Percentiles rank a stretch among this genome's conserved stretches.
Evolutionary conservation across 2,888 invertebrate genomes (phyloP).

Genomic region (Acleris emargana): DNA sequence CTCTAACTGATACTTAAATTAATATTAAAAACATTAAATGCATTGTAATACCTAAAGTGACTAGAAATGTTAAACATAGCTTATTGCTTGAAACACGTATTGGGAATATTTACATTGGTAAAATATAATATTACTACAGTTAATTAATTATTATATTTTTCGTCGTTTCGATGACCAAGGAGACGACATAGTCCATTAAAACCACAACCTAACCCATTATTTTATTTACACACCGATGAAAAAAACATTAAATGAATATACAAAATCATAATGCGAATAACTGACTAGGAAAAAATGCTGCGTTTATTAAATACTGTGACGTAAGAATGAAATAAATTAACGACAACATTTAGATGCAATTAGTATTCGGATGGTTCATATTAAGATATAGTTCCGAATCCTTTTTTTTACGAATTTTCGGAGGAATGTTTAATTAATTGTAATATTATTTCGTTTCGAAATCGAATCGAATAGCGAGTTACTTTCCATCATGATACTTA

Average conservation of each 20-base stretch:
- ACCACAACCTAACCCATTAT: background rate
- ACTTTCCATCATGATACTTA: no score
- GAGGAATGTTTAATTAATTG: no score
- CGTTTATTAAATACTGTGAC: no score
- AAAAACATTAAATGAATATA: background rate
- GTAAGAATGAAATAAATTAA: no score
- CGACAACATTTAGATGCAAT: no score
- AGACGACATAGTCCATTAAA: conserved; percentile 1
- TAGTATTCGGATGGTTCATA: no score
- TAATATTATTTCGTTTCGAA: no score
- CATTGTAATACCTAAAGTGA: conserved; percentile 26
- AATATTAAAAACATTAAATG: conserved; percentile 39
- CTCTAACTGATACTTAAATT: conserved; percentile 40
- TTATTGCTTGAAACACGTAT: conserved; percentile 79
- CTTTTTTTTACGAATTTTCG: no score
- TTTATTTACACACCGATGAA: conserved; percentile 4
- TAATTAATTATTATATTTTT: conserved; percentile 3
- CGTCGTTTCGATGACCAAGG: conserved; percentile 1
- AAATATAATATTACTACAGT: conserved; percentile 2
- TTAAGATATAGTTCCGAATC: no score
- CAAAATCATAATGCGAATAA: no score
- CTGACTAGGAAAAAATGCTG: no score
- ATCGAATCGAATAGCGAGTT: no score
- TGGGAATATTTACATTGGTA: conserved; percentile 46
- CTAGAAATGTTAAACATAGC: conserved; percentile 38